A percentile compares a stretch with the other conserved stretches of the same genome.
Evolutionary conservation across 2,113 vertebrate genomes (phyloP).

Genomic region (Zeus faber): DNA sequence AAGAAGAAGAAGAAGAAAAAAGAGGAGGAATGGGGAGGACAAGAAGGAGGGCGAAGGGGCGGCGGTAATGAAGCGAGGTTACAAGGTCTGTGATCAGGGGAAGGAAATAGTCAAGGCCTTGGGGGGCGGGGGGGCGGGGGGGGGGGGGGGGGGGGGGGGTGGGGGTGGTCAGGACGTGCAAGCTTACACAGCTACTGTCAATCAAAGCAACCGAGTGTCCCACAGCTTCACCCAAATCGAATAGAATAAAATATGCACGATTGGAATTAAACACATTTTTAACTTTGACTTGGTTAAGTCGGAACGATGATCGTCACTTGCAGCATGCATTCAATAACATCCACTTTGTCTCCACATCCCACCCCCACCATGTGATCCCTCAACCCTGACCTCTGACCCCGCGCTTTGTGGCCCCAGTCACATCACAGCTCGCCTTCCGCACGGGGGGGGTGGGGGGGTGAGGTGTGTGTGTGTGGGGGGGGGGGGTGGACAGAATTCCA

Average conservation of each 20-base stretch:
- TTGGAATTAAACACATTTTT: too few species aligned
- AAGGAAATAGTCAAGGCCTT: conserved; percentile 43
- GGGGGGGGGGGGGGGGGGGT: too few species aligned
- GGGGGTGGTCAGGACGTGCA: background rate
- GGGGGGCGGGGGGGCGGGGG: background rate
- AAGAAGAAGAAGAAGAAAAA: too few species aligned
- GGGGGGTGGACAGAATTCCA: conserved; percentile 53
- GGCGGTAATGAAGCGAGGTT: conserved; percentile 48
- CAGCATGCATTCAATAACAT: conserved; percentile 25
- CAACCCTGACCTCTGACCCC: conserved; percentile 59
- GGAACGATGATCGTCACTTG: too few species aligned
- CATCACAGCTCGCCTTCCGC: conserved; percentile 45
- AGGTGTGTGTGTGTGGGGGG: too few species aligned
- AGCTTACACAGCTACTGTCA: conserved; percentile 13
- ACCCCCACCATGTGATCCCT: conserved; percentile 24
- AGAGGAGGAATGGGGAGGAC: conserved; percentile 37
- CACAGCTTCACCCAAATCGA: background rate
- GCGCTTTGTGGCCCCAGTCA: conserved; percentile 45
- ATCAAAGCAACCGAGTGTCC: background rate
- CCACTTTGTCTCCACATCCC: conserved; percentile 20
- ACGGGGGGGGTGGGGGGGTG: conserved; percentile 20
- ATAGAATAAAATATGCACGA: too few species aligned
- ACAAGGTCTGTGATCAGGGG: conserved; percentile 47
- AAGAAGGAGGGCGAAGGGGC: conserved; percentile 17
- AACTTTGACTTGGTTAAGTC: too few species aligned